A percentile compares a stretch with the other conserved stretches of the same genome.
These are phyloP conservation scores for Halcyon senegalensis DNA, from an alignment of 2,113 vertebrate species.

Conservation along the genomic window DNA sequence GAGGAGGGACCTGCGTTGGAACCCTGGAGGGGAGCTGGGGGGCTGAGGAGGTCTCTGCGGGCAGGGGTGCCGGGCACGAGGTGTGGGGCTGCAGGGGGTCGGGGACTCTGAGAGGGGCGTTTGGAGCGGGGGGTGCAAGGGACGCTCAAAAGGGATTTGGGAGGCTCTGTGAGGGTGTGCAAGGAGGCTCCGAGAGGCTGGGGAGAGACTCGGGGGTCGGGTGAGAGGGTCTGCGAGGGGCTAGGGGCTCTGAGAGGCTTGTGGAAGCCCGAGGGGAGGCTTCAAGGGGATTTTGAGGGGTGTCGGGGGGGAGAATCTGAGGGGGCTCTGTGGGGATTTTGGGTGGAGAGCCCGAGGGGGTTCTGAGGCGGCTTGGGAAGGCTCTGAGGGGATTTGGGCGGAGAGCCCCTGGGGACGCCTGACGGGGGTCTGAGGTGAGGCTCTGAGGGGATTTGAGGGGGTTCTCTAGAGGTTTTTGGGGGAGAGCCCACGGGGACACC, in stretches of 20 bases:
- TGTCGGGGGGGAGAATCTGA: neutral
- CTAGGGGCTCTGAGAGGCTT: neutral
- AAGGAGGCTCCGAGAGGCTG: neutral
- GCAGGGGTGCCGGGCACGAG: neutral
- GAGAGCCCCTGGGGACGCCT: neutral
- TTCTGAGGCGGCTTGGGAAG: neutral
- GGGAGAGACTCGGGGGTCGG: neutral
- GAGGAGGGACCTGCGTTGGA: conserved; percentile 19
- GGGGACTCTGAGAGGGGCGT: neutral
- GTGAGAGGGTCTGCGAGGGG: neutral
- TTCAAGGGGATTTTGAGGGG: neutral
- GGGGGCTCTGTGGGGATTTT: neutral
- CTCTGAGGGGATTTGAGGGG: neutral
- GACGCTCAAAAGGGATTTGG: neutral
- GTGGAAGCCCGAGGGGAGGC: neutral
- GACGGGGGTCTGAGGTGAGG: neutral
- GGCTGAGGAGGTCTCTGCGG: neutral
- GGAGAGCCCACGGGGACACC: neutral
- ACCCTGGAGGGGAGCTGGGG: neutral
- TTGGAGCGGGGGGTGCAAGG: too few species aligned
- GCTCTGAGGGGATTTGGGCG: neutral
- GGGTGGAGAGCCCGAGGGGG: neutral
- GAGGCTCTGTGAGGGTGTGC: too few species aligned
- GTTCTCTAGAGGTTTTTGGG: neutral
- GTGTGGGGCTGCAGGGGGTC: neutral